Percentiles rank a stretch among this genome's conserved stretches.
phyloP scores from a whole-genome alignment of 2,888 invertebrate species.

The Calephelis perditalis region DNA sequence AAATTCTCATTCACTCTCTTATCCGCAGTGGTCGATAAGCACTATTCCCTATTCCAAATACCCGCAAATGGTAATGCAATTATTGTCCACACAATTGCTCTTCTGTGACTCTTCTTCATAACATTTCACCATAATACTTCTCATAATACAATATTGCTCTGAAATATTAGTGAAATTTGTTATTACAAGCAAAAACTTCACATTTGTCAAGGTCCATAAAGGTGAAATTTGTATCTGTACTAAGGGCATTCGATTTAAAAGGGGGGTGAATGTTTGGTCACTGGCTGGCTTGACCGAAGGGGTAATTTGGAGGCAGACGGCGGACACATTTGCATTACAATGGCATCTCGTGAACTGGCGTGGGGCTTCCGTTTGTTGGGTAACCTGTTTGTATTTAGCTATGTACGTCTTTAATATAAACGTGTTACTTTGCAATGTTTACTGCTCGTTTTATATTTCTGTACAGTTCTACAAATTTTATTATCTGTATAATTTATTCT shows the following conservation, averaged over 20 bases:
- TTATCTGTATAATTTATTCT: slow-evolving; percentile 6
- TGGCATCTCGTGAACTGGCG: slow-evolving; percentile 52
- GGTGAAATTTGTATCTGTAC: slow-evolving; percentile 40
- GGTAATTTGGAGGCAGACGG: slow-evolving; percentile 76
- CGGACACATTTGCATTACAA: slow-evolving; percentile 75
- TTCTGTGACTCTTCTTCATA: slow-evolving; percentile 52
- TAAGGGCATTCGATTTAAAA: slow-evolving; percentile 57
- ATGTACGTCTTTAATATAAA: slow-evolving; percentile 15
- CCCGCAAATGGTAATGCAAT: slow-evolving; percentile 44
- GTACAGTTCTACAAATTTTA: slow-evolving; percentile 8
- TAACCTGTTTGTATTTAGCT: slow-evolving; percentile 44
- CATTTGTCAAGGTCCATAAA: slow-evolving; percentile 38
- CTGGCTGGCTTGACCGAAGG: slow-evolving; percentile 67
- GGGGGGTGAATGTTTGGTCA: slow-evolving; percentile 72
- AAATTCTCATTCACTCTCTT: too few species aligned
- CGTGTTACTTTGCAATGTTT: slow-evolving; percentile 10
- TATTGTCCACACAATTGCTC: slow-evolving; percentile 68
- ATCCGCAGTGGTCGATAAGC: neutral
- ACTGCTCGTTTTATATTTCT: slow-evolving; percentile 8
- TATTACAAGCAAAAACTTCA: slow-evolving; percentile 37
- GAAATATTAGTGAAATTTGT: slow-evolving; percentile 51
- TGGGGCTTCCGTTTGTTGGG: slow-evolving; percentile 63
- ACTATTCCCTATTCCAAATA: slow-evolving; percentile 46
- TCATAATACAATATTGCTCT: slow-evolving; percentile 68
- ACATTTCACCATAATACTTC: slow-evolving; percentile 64